These are phyloP conservation scores for Acrocera orbiculus DNA, from an alignment of 2,888 invertebrate species.

Conservation along the genomic window DNA sequence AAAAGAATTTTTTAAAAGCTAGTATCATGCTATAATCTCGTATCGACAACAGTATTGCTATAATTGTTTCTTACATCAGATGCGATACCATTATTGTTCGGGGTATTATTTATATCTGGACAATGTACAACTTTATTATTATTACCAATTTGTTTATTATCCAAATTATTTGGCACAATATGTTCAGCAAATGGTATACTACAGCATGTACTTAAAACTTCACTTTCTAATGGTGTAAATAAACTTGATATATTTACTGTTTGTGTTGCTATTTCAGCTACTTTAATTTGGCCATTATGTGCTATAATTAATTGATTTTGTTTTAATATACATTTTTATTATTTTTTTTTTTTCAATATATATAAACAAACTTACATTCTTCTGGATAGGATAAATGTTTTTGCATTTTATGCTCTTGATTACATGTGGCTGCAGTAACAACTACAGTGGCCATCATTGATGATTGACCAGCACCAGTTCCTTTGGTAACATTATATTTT, in stretches of 20 bases:
- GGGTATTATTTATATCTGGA: no score
- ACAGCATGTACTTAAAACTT: constrained; percentile 16
- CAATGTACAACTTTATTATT: constrained; percentile 31
- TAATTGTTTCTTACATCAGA: constrained; percentile 4
- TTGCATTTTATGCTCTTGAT: constrained; percentile 46
- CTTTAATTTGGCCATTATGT: constrained; percentile 22
- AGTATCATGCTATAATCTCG: constrained; percentile 29
- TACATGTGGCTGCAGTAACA: constrained; percentile 47
- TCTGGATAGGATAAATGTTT: constrained; percentile 45
- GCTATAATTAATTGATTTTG: constrained; percentile 13
- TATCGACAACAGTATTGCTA: constrained; percentile 12
- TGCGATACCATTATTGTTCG: background rate
- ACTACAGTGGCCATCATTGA: constrained; percentile 52
- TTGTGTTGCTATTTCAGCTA: constrained; percentile 31
- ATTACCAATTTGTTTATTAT: constrained; percentile 21
- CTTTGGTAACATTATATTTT: constrained; percentile 40
- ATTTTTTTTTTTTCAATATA: background rate
- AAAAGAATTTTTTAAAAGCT: no score
- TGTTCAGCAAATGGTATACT: constrained; percentile 30
- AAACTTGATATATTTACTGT: constrained; percentile 28
- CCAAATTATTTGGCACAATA: constrained; percentile 27
- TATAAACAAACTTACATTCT: no score
- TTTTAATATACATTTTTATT: constrained; percentile 9
- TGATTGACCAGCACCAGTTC: constrained; percentile 39
- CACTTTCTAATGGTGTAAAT: constrained; percentile 24